Base-by-base conservation (phyloP, 2,797 vertebrate genomes). In the Danio aesculapii region DNA sequence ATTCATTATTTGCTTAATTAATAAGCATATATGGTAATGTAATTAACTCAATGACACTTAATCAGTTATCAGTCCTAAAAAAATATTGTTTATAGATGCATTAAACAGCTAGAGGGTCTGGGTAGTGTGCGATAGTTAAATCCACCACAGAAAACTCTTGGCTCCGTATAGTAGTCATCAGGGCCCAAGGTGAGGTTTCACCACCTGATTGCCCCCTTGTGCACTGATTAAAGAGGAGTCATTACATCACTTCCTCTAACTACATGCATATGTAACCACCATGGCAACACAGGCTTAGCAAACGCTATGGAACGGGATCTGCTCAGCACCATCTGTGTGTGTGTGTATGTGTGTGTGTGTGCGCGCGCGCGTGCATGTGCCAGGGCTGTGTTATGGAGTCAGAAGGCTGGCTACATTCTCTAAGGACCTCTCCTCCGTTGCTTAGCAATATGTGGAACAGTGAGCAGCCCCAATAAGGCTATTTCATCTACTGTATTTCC, bases 361-460 rank as follows among this genome's bases (percentile, higher is more conserved):
- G 74, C 77, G 74, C 70, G 19, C 77, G 0, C 57, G 5, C 71
- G 50, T 66, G 50, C 70, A 58, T 79, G 79, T 78, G 76, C 77
- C 75, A 66, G 62, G 77, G 68, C 74, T 81, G 50, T 77, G 71
- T 77, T 81, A 73, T 66, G 55, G 68, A 85, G 84, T 85, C 81
- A 77, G 77, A 58, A 81, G 73, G 81, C 71, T 79, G 74, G 79
- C 74, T 84, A 66, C 68, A 85, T 83, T 83, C 81, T 80, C 84
- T 47, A 62, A 73, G 73, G 84, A 68, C 68, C 57, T 71, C 69
- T 74, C 77, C 79, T 73, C 75, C 61, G 83, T 87, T 87, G 85
- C 85, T 81, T 85, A 85, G 86, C 79, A 85, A 85, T 87, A 70
- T 70, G 76, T 80, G 68, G 43, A 67, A 83, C 79, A 69, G 64